Evolutionary conservation across 2,888 invertebrate genomes (phyloP), one percentile per base, ranked within the genome.

Genomic region (Rotaria socialis): DNA sequence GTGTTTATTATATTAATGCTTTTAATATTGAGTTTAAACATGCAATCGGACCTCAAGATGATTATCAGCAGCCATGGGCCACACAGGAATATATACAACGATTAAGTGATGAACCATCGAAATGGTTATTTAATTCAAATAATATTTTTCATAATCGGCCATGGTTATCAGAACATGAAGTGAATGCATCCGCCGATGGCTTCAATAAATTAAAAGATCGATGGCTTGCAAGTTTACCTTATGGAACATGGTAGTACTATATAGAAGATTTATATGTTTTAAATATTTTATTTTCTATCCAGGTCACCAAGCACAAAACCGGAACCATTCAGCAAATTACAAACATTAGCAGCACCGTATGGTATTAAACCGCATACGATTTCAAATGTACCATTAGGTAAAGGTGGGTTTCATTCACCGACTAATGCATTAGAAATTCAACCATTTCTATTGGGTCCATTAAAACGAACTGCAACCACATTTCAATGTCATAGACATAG

Each of bases 1-100:
- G 80, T 10, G 19, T 80, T 24, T 80, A 80, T 47, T 47, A 3
- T 47, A 24, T 80, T n/a, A 80, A 80, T 80, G 80, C 8, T 11
- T 24, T 47, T 11, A 47, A 24, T n/a, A 47, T 80, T 47, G 80
- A 80, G 24, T 80, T n/a, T 47, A 47, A 11, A 14, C 80, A 80
- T 80, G 5, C 24, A 8, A 6, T 35, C 19, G 80, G 80, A 47
- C 80, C 80, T 10, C 16, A 47, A 80, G n/a, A 47, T 47, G 80
- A 80, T 80, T 80, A 80, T 80, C 80, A 80, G 16, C 80, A 80
- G 47, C 80, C 80, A n/a, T 80, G 80, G 80, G 35, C 67, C 14
- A 35, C 35, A 35, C 11, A n/a, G 1, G 19, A 74, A 7, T 11
- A 80, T 47, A 47, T 47, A 6, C 11, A n/a, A 47, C 24, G n/a